A percentile compares a stretch with the other conserved stretches of the same genome.
These are phyloP conservation scores for Orchesella cincta DNA, from an alignment of 1,140 invertebrate genomes.

Conservation along the genomic window DNA sequence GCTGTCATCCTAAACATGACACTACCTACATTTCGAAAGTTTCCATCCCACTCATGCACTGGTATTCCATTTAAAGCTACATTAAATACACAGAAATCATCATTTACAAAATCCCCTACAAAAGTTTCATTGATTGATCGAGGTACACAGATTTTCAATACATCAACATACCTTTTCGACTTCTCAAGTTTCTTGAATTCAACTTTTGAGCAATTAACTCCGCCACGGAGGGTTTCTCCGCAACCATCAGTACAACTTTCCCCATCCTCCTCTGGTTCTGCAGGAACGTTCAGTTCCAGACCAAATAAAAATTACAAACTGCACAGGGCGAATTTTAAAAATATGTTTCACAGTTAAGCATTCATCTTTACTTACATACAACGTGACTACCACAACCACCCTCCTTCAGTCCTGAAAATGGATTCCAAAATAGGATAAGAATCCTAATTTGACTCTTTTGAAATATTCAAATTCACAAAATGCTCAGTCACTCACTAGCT, in stretches of 20 bases:
- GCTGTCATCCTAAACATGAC: slow-evolving; percentile 94
- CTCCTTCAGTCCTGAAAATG: too few relatives aligned
- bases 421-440: too few relatives aligned
- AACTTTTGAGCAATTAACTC: slow-evolving; percentile 91
- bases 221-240: slow-evolving; percentile 98
- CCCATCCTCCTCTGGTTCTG: neutral
- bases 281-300: neutral
- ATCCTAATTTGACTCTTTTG: too few relatives aligned
- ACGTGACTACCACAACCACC: too few relatives aligned
- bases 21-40: slow-evolving; percentile 62
- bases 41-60: slow-evolving; percentile 48
- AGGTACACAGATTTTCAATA: neutral
- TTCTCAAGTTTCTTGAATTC: slow-evolving; percentile 78
- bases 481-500: too few relatives aligned
- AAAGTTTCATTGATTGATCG: neutral
- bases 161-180: slow-evolving; percentile 76
- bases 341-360: too few relatives aligned
- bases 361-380: too few relatives aligned
- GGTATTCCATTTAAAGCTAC: slow-evolving; percentile 44
- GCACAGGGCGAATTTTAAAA: too few relatives aligned
- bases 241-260: slow-evolving; percentile 86
- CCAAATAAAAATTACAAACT: too few relatives aligned
- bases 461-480: too few relatives aligned
- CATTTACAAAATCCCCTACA: neutral
- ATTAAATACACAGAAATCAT: slow-evolving; percentile 28